phyloP scores from a whole-genome alignment of 2,797 vertebrate genomes.

The Amniataba percoides region DNA sequence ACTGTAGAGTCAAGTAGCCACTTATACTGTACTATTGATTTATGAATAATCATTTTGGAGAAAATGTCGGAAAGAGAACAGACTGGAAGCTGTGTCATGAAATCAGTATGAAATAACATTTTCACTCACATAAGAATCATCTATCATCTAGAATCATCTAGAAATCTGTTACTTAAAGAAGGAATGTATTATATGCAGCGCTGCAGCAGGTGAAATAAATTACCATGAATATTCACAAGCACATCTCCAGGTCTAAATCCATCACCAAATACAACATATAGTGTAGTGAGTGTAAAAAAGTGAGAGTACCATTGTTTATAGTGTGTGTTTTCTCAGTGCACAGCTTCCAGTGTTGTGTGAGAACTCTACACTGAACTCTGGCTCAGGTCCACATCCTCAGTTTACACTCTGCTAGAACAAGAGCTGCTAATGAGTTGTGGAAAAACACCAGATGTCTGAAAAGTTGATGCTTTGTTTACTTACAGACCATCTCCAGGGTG shows the following conservation, averaged over 20 bases:
- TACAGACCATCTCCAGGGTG: conserved; percentile 99
- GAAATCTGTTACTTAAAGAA: background rate
- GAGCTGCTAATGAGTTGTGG: conserved; percentile 43
- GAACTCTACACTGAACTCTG: conserved; percentile 30
- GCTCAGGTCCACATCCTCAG: conserved; percentile 27
- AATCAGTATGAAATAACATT: background rate
- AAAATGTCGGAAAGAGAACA: no score
- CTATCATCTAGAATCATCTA: no score
- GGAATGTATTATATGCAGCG: background rate
- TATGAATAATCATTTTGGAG: background rate
- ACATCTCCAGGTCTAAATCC: background rate
- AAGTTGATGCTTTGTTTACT: conserved; percentile 80
- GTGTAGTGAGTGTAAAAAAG: background rate
- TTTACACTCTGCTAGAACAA: conserved; percentile 17
- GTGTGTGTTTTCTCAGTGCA: background rate
- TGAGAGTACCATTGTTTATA: background rate
- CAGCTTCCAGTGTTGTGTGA: conserved; percentile 15
- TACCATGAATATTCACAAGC: background rate
- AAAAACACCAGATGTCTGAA: conserved; percentile 44
- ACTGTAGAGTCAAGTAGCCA: background rate
- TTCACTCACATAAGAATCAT: no score
- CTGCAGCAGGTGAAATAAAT: background rate
- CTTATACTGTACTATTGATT: no score
- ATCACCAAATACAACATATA: background rate
- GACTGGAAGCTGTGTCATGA: background rate